Percentiles rank a stretch among this genome's conserved stretches.
These are phyloP conservation scores for Tipula vernalis DNA, from an alignment of 2,888 invertebrate species.

Conservation along the genomic window DNA sequence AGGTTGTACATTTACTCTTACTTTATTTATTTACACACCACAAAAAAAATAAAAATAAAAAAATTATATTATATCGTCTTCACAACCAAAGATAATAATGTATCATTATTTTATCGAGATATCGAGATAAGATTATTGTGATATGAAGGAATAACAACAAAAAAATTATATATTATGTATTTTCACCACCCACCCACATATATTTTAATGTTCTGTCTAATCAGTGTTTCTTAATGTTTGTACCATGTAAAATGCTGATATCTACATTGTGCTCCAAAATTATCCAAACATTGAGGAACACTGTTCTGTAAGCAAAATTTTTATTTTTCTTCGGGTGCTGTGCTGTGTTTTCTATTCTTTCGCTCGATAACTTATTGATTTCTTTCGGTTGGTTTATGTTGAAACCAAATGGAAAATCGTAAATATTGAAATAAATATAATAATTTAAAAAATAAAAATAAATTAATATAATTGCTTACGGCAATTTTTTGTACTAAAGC, in stretches of 20 bases:
- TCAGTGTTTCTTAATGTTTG: neutral
- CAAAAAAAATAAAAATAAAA: neutral
- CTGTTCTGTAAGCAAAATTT: neutral
- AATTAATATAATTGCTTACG: neutral
- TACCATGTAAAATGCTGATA: neutral
- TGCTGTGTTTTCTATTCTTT: neutral
- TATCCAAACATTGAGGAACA: no score
- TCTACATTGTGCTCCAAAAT: no score
- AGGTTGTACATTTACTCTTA: neutral
- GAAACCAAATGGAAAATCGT: neutral
- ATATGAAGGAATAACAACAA: neutral
- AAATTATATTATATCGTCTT: neutral
- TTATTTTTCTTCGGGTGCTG: neutral
- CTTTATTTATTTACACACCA: neutral
- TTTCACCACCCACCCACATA: neutral
- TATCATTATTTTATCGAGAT: neutral
- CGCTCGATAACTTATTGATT: neutral
- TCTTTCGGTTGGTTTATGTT: neutral
- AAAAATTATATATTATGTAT: neutral
- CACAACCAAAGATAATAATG: neutral
- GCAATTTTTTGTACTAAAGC: neutral
- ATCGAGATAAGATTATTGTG: neutral
- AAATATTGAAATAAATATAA: neutral
- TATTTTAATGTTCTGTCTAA: neutral
- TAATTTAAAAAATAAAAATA: neutral